Conservation (phyloP, 2,888 invertebrate genomes). For the Eupithecia subumbrata region DNA sequence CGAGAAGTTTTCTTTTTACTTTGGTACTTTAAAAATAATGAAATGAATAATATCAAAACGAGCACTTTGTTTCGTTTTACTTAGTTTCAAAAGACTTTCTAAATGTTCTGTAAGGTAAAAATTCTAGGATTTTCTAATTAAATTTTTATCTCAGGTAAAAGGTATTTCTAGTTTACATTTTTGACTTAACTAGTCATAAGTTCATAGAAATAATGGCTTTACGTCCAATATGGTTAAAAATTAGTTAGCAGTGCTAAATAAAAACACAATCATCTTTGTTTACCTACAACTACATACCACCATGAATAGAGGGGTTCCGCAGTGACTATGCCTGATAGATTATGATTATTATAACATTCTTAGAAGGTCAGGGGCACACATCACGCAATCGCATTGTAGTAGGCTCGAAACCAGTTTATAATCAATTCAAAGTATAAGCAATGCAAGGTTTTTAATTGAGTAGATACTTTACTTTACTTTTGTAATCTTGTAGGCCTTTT, state of each 20-base stretch:
- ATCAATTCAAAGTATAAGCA: slow-evolving; percentile 40
- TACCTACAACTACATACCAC: not conserved
- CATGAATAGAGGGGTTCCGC: not conserved
- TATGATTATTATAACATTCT: slow-evolving; percentile 10
- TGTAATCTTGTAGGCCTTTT: not conserved
- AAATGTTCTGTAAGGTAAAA: not conserved
- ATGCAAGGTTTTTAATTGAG: slow-evolving; percentile 1
- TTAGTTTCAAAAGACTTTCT: not conserved
- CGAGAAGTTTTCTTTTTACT: not conserved
- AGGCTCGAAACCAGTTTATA: slow-evolving; percentile 23
- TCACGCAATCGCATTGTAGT: slow-evolving; percentile 22
- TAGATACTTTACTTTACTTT: not conserved
- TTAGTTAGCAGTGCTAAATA: not conserved
- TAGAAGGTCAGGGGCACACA: slow-evolving; percentile 24
- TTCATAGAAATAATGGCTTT: not conserved
- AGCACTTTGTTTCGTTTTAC: not conserved
- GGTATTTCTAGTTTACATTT: not conserved
- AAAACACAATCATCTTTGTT: not conserved
- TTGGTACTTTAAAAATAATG: not conserved
- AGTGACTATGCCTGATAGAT: not conserved
- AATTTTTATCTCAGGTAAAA: no score
- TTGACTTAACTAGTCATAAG: not conserved
- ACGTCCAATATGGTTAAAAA: not conserved
- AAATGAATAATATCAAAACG: not conserved
- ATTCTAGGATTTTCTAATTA: not conserved